phyloP scores from a whole-genome alignment of 2,113 vertebrate species.

The Pyxicephalus adspersus region DNA sequence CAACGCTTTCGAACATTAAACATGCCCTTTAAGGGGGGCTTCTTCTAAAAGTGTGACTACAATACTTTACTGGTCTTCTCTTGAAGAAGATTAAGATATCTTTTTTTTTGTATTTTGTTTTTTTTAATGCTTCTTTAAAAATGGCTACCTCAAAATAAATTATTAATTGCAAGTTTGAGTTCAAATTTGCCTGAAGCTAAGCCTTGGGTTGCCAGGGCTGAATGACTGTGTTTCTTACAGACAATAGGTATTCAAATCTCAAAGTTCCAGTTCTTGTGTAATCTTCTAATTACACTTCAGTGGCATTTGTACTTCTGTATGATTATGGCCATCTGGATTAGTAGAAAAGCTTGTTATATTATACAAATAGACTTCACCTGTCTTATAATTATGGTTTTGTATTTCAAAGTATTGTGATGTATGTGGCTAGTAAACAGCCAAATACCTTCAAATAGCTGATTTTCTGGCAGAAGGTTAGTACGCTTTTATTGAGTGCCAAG shows the following conservation, averaged over 20 bases:
- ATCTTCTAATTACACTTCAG: not conserved
- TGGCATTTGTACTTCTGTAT: not conserved
- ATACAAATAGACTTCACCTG: not conserved
- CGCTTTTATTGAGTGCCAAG: too few species aligned
- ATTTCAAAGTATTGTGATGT: not conserved
- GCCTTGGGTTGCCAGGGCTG: not conserved
- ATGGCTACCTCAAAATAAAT: too few species aligned
- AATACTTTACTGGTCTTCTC: too few species aligned
- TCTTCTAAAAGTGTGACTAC: too few species aligned
- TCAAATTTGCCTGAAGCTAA: conserved; percentile 10
- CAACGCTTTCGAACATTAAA: too few species aligned
- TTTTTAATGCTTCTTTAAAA: too few species aligned
- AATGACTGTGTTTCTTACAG: conserved; percentile 10
- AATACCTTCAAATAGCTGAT: not conserved
- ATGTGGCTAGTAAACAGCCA: not conserved
- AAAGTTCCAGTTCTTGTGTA: not conserved
- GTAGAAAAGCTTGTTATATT: not conserved
- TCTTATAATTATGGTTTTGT: not conserved
- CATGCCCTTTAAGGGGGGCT: too few species aligned
- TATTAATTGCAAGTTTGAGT: not conserved
- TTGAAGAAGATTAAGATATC: too few species aligned
- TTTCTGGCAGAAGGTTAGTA: not conserved
- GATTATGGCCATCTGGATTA: conserved; percentile 19
- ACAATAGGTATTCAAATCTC: conserved; percentile 2
- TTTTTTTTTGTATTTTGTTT: too few species aligned